Evolutionary conservation across 2,797 vertebrate genomes (phyloP), one percentile per base, ranked within the genome.

Genomic region (Mormyrus proboscirostris): DNA sequence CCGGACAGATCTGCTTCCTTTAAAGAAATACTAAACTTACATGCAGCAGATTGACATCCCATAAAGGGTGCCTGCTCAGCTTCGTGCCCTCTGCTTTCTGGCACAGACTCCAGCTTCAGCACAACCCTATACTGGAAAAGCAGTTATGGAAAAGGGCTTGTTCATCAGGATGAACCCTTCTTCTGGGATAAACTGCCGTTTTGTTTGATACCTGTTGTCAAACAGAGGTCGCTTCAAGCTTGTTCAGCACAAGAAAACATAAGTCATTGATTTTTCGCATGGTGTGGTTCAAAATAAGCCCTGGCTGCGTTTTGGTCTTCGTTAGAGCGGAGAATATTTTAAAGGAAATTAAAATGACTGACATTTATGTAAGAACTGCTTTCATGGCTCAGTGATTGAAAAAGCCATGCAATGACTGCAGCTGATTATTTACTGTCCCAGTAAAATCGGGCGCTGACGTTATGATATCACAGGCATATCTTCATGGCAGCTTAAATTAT

Each of bases 391-490:
- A 44, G 50, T 53, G 83, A 53, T 29, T 86, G 83, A 86, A 53
- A 86, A 86, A 82, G 22, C 29, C 6, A 59, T 51, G 73, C 12
- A 84, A 89, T 44, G 51, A n/a, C 88, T 47, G 51, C 82, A 88
- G 62, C 79, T 44, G 3, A 44, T 25, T 19, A 8, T 90, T 76
- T 86, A 65, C 38, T 76, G 88, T 88, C 38, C 16, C 57, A 76
- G 73, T 90, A 53, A 89, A 90, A 88, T 83, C n/a, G 62, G 84
- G 44, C 38, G 44, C 41, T 79, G 89, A 62, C 79, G 19, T 84
- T 82, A 89, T 89, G 19, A 83, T 14, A 25, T 83, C 33, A 82
- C 22, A 47, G 50, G 50, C 88, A 88, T 53, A 53, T 76, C 69
- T 69, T 38, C 50, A 69, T 12, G 47, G 47, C 69, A 49, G 49